Conservation (phyloP, 1,140 invertebrate genomes). For the Dendrolimus kikuchii region DNA sequence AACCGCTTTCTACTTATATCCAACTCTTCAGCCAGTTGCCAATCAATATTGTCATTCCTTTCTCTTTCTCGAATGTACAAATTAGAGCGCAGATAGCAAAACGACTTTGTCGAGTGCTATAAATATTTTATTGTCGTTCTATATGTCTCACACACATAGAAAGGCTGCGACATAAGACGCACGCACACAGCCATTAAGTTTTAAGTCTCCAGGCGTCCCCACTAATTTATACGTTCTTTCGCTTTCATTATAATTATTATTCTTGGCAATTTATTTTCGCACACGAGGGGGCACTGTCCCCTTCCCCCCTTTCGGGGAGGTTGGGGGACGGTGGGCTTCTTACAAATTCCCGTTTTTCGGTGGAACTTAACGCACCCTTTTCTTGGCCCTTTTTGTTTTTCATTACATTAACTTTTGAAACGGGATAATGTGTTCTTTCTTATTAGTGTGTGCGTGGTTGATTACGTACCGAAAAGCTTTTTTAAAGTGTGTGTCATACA, state of each 20-base stretch:
- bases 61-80: not conserved
- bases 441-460: constrained; percentile 43
- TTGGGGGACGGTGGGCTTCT: constrained; percentile 50
- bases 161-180: constrained; percentile 8
- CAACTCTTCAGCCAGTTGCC: not conserved
- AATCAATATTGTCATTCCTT: not conserved
- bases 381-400: constrained; percentile 71
- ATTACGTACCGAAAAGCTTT: constrained; percentile 41
- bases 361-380: constrained; percentile 69
- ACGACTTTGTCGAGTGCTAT: not conserved
- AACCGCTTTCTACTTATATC: too few relatives aligned
- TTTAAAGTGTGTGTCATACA: constrained; percentile 19
- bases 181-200: constrained; percentile 28
- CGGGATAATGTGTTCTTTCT: constrained; percentile 47
- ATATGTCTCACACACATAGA: constrained; percentile 17
- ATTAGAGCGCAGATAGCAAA: not conserved
- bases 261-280: constrained; percentile 72
- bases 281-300: constrained; percentile 62
- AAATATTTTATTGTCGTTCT: constrained; percentile 15
- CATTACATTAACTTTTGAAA: constrained; percentile 71
- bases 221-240: constrained; percentile 72
- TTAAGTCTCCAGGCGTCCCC: constrained; percentile 50
- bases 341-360: constrained; percentile 70
- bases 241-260: constrained; percentile 72
- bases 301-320: constrained; percentile 12